Percentiles rank a stretch among this genome's conserved stretches.
phyloP scores from a whole-genome alignment of 2,113 vertebrate species.

The Rhea americana region DNA sequence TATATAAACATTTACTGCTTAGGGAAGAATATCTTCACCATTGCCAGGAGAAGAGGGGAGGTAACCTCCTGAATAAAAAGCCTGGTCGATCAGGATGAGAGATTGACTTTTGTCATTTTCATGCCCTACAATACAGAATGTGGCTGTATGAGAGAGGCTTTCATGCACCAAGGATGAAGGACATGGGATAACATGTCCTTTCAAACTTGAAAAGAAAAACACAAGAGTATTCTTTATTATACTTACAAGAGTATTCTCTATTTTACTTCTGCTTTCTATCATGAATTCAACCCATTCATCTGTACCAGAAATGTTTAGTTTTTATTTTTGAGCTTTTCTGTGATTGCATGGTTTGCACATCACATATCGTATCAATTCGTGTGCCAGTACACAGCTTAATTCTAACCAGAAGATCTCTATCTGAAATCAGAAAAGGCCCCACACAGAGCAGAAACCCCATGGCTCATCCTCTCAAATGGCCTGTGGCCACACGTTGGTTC shows the following conservation, averaged over 20 bases:
- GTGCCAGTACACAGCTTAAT: not conserved
- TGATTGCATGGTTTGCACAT: not conserved
- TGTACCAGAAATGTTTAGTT: not conserved
- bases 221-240: not conserved
- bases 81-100: fast-evolving
- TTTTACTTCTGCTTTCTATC: not conserved
- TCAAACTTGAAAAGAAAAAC: no score
- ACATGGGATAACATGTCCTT: no score
- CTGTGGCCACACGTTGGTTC: conserved; percentile 14
- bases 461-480: conserved; percentile 39
- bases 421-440: not conserved
- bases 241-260: not conserved
- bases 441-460: not conserved
- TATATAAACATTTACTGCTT: not conserved
- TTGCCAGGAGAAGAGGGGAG: not conserved
- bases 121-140: not conserved
- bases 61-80: not conserved
- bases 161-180: not conserved
- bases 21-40: not conserved
- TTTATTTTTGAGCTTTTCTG: not conserved
- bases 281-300: not conserved
- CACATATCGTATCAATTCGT: not conserved
- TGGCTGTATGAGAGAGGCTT: not conserved
- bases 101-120: conserved; percentile 43
- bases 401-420: not conserved